A percentile compares a stretch with the other conserved stretches of the same genome.
Evolutionary conservation across 2,113 vertebrate species (phyloP).

Genomic region (Sceloporus undulatus): DNA sequence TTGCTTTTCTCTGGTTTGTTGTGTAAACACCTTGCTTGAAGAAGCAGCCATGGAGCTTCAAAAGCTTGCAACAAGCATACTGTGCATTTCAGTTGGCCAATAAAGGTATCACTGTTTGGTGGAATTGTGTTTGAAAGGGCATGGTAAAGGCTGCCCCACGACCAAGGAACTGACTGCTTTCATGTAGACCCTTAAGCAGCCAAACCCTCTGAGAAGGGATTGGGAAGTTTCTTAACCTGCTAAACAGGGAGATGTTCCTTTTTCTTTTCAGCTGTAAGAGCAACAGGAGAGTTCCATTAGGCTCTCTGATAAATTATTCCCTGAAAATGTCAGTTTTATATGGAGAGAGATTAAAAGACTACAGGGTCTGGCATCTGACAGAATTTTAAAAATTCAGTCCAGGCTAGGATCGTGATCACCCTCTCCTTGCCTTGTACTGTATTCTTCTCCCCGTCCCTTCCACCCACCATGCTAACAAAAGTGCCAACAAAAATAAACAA

Average conservation of each 20-base stretch:
- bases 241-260: not conserved
- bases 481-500: constrained; percentile 17
- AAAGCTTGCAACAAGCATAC: no score
- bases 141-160: not conserved
- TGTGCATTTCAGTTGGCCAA: no score
- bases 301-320: not conserved
- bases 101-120: no score
- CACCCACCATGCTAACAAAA: constrained; percentile 17
- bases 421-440: not conserved
- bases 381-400: not conserved
- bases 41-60: no score
- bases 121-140: not conserved
- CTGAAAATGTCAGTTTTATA: constrained; percentile 22
- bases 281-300: not conserved
- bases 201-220: not conserved
- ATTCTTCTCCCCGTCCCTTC: not conserved
- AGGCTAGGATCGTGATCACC: not conserved
- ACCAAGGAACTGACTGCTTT: not conserved
- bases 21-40: no score
- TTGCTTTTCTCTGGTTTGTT: no score
- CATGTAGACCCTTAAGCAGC: not conserved
- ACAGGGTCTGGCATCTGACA: not conserved
- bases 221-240: not conserved
- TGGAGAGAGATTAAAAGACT: not conserved
- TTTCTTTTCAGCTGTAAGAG: constrained; percentile 12